Evolutionary conservation across 2,888 invertebrate species (phyloP).

Genomic region (Pycnomerus fuliginosus): DNA sequence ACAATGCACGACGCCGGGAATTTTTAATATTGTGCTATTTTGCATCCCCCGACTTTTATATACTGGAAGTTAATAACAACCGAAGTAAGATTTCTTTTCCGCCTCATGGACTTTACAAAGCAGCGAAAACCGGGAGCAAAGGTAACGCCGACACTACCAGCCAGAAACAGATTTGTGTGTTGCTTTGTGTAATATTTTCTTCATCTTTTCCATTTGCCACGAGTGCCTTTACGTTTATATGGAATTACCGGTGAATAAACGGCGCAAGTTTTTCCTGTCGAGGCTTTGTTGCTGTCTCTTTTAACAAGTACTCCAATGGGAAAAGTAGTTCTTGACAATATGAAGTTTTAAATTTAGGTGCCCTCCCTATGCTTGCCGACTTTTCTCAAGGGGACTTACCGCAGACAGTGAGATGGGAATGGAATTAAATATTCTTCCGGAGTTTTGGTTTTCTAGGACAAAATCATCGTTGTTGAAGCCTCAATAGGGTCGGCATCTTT

Average conservation of each 20-base stretch:
- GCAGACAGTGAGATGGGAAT: too few species aligned
- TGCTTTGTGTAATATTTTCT: slow-evolving; percentile 23
- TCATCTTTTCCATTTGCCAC: slow-evolving; percentile 18
- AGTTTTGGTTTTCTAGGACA: too few species aligned
- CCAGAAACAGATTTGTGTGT: slow-evolving; percentile 31
- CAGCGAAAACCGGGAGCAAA: slow-evolving; percentile 22
- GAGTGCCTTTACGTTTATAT: slow-evolving; percentile 14
- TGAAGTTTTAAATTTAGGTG: slow-evolving; percentile 40
- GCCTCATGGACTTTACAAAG: slow-evolving; percentile 32
- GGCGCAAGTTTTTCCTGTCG: slow-evolving; percentile 4
- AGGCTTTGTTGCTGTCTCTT: slow-evolving; percentile 23
- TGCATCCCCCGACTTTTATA: slow-evolving; percentile 14
- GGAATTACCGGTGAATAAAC: slow-evolving; percentile 15
- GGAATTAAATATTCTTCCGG: too few species aligned
- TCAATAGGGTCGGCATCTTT: too few species aligned
- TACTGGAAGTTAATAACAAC: slow-evolving; percentile 30
- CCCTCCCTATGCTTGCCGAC: too few species aligned
- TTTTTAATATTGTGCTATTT: slow-evolving; percentile 4
- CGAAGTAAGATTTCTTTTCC: slow-evolving; percentile 32
- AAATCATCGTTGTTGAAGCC: too few species aligned
- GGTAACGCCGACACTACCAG: slow-evolving; percentile 22
- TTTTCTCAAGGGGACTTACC: too few species aligned
- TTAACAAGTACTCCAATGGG: too few species aligned
- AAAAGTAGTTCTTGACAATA: slow-evolving; percentile 26
- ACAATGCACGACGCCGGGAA: too few species aligned